Evolutionary conservation across 2,888 invertebrate species (phyloP), one percentile per base, ranked within the genome.

Genomic region (Agelastica alni): DNA sequence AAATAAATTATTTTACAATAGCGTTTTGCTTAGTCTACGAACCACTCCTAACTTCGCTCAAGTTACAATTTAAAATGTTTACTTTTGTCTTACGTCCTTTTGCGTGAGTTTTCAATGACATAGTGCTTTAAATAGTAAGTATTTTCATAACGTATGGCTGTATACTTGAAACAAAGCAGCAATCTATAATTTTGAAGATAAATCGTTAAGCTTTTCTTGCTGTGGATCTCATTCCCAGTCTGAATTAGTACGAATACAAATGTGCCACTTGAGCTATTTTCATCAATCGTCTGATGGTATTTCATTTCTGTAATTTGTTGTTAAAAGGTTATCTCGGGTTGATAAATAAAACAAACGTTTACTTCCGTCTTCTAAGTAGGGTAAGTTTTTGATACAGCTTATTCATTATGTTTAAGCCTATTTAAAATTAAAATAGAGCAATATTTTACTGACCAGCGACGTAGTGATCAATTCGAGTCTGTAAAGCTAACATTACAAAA

Each of bases 251-350:
- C 28, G 39, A 18, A 18, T 20, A 18, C 18, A 37, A 39, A 39
- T 48, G 39, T 20, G 10, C 16, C 48, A 48, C 48, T 48, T 30
- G 39, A 48, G 39, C 31, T 48, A 48, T 48, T 48, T 48, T 20
- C 30, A 39, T 47, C 37, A 47, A 37, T 48, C 39, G 28, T 30
- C 31, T 30, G 28, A n/a, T 20, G 12, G 16, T 46, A 14, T 34
- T 45, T 28, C 34, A 46, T 48, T 48, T 39, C 30, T 39, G 12
- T 47, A 17, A 48, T 39, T 48, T 48, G 22, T 30, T 37, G 39
- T 48, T 37, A 31, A 47, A 48, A 48, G 48, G 39, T 48, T 48
- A 48, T 48, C 48, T 7, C 13, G 7, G 14, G 12, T 47, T 10
- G 13, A 31, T 31, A 39, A 17, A 39, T 48, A 48, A 5, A 48